These are phyloP conservation scores for Heterocephalus glaber DNA, from an alignment of 2,113 vertebrate genomes.

Conservation along the genomic window DNA sequence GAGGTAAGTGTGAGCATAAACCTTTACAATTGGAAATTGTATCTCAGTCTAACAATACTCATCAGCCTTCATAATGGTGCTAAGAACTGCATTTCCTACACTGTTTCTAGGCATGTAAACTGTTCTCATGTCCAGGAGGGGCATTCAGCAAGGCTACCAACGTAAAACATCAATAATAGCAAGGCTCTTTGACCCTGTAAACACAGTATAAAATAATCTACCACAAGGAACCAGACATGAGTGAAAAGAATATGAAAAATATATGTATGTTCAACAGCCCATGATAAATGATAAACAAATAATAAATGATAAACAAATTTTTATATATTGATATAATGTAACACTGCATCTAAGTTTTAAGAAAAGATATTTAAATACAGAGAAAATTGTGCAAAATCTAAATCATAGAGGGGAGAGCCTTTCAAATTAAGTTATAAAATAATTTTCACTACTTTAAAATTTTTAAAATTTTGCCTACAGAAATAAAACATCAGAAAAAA, in stretches of 20 bases:
- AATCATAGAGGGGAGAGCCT: background rate
- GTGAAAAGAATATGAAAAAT: constrained; percentile 13
- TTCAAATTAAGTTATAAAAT: background rate
- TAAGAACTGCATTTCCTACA: background rate
- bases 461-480: background rate
- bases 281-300: background rate
- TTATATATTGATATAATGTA: background rate
- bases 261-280: background rate
- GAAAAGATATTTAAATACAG: background rate
- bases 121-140: background rate
- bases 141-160: background rate
- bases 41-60: background rate
- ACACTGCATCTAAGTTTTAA: background rate
- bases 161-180: background rate
- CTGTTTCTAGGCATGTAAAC: background rate
- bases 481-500: background rate
- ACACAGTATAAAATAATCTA: background rate
- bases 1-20: background rate
- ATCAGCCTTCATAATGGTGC: background rate
- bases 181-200: background rate
- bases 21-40: background rate
- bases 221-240: background rate
- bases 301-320: background rate
- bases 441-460: background rate
- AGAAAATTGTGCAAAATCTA: background rate